Percentiles rank a stretch among this genome's conserved stretches.
Evolutionary conservation across 2,113 vertebrate species (phyloP).

Genomic region (Rhipidura dahli): DNA sequence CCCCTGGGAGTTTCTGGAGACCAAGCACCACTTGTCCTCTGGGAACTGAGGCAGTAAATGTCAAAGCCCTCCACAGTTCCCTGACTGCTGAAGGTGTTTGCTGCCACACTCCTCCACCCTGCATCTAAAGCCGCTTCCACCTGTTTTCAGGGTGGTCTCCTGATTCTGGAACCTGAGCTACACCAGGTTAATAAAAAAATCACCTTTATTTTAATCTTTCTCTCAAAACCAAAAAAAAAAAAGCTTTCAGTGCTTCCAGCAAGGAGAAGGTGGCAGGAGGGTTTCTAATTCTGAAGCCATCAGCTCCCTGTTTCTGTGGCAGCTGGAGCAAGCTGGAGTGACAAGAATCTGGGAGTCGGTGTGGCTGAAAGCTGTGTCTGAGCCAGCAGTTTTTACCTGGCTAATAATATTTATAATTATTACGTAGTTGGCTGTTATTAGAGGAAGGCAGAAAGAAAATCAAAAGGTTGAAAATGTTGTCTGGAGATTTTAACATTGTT

Average conservation of each 20-base stretch:
- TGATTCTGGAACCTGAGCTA: neutral
- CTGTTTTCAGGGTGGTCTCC: neutral
- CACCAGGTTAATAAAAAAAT: neutral
- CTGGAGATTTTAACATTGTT: neutral
- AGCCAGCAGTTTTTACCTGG: conserved; percentile 13
- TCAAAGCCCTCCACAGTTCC: neutral
- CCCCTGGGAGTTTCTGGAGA: neutral
- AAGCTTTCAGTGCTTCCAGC: neutral
- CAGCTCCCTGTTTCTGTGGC: conserved; percentile 19
- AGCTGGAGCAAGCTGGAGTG: neutral
- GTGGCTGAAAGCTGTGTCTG: neutral
- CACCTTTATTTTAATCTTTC: neutral
- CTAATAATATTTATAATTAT: conserved; percentile 20
- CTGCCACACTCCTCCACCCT: neutral
- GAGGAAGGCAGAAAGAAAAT: neutral
- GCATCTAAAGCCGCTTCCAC: neutral
- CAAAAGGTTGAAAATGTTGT: neutral
- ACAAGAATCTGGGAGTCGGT: neutral
- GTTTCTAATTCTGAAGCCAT: conserved; percentile 28
- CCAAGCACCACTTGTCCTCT: neutral
- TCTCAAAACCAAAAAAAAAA: neutral
- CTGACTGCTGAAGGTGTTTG: neutral
- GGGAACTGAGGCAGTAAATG: neutral
- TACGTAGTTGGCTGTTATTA: neutral
- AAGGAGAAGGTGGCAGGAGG: conserved; percentile 1